Percentiles rank a stretch among this genome's conserved stretches.
These are phyloP conservation scores for Halocaridina rubra DNA, from an alignment of 2,888 invertebrate genomes.

Conservation along the genomic window DNA sequence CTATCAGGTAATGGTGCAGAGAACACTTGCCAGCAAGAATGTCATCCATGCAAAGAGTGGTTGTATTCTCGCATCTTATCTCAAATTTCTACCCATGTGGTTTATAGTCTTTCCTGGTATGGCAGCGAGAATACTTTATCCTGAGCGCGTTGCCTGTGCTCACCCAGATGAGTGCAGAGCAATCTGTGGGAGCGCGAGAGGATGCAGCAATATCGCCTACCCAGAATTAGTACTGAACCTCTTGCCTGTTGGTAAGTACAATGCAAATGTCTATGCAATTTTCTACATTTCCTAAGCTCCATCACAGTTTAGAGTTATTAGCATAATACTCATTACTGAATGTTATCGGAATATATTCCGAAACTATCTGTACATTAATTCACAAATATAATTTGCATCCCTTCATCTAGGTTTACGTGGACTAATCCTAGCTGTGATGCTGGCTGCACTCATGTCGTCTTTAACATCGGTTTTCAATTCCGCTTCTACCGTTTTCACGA, in stretches of 20 bases:
- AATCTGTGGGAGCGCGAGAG: slow-evolving; percentile 69
- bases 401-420: slow-evolving; percentile 67
- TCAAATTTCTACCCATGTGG: slow-evolving; percentile 71
- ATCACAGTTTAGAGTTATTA: no score
- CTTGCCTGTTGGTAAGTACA: slow-evolving; percentile 69
- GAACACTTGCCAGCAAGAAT: slow-evolving; percentile 70
- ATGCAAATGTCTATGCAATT: no score
- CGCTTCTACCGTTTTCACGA: slow-evolving; percentile 71
- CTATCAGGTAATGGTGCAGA: slow-evolving; percentile 70
- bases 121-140: slow-evolving; percentile 70
- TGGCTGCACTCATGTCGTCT: slow-evolving; percentile 71
- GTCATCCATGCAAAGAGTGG: slow-evolving; percentile 72
- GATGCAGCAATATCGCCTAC: slow-evolving; percentile 72
- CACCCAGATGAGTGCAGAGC: slow-evolving; percentile 68
- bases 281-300: no score
- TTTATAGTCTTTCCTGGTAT: slow-evolving; percentile 72
- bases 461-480: slow-evolving; percentile 72
- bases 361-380: no score
- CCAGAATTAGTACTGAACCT: slow-evolving; percentile 70
- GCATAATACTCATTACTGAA: no score
- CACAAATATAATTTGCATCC: neutral
- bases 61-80: slow-evolving; percentile 70
- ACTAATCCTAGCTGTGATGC: slow-evolving; percentile 72
- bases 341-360: no score
- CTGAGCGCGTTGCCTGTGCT: slow-evolving; percentile 71